Percentiles rank a stretch among this genome's conserved stretches.
Evolutionary conservation across 2,113 vertebrate genomes (phyloP).

Genomic region (Hemiscyllium ocellatum): DNA sequence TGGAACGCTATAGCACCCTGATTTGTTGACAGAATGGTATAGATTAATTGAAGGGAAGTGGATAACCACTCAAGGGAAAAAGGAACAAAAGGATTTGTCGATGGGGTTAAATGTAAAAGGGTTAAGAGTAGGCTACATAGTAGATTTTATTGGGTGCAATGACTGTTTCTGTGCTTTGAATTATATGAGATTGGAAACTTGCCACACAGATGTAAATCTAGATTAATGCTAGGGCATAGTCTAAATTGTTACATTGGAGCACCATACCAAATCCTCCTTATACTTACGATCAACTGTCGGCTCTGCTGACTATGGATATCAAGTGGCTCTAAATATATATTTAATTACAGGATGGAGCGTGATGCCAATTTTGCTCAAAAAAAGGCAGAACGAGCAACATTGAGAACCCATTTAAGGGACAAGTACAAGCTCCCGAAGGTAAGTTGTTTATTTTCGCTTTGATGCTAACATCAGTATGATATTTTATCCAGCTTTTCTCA

Average conservation of each 20-base stretch:
- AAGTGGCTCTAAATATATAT: neutral
- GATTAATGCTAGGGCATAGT: too few species aligned
- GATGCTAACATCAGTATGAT: neutral
- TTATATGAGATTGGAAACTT: neutral
- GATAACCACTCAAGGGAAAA: neutral
- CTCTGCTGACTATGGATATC: neutral
- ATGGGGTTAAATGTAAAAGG: neutral
- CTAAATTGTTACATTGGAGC: neutral
- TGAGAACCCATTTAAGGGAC: constrained; percentile 86
- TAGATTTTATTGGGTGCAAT: neutral
- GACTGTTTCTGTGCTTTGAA: neutral
- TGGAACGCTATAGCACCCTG: neutral
- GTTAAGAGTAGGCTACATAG: neutral
- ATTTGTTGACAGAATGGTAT: neutral
- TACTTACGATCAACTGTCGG: neutral
- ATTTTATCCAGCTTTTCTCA: neutral
- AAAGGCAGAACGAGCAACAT: constrained; percentile 88
- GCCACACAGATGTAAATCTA: neutral
- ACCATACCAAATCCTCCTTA: neutral
- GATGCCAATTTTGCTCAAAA: constrained; percentile 84
- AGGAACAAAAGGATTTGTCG: neutral
- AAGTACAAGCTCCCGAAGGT: constrained; percentile 96
- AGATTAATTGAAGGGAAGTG: neutral
- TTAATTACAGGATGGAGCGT: constrained; percentile 72
- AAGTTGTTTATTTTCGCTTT: constrained; percentile 14